A percentile compares a stretch with the other conserved stretches of the same genome.
phyloP scores from a whole-genome alignment of 2,113 vertebrate species.

The Macheiramphus alcinus region DNA sequence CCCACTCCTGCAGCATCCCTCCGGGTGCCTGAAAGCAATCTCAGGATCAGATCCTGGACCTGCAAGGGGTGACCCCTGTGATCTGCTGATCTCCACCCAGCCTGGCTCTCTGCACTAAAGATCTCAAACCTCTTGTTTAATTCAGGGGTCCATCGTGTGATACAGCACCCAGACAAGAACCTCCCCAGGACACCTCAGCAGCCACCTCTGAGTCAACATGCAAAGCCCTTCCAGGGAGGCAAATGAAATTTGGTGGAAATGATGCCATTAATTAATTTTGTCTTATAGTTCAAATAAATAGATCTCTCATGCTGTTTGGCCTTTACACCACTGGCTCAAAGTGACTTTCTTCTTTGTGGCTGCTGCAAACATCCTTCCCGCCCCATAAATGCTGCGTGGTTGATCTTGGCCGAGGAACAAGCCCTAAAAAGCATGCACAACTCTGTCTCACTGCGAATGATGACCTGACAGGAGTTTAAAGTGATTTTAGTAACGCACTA shows the following conservation, averaged over 20 bases:
- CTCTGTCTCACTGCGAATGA: background rate
- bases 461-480: background rate
- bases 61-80: background rate
- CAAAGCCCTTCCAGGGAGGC: background rate
- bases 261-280: background rate
- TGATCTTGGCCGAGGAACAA: background rate
- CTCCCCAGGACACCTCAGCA: background rate
- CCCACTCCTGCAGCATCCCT: background rate
- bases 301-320: background rate
- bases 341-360: background rate
- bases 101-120: background rate
- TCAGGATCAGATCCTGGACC: background rate
- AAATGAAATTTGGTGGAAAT: background rate
- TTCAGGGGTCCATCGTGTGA: background rate
- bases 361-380: background rate
- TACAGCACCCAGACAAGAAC: no score
- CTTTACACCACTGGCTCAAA: background rate
- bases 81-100: background rate
- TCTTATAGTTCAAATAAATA: background rate
- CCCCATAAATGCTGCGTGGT: fast-evolving
- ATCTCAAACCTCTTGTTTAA: background rate
- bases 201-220: fast-evolving
- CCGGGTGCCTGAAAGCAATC: background rate
- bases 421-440: background rate
- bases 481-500: background rate